These are phyloP conservation scores for Drosophila quadrilineata DNA, from an alignment of 1,140 invertebrate species.

Conservation along the genomic window DNA sequence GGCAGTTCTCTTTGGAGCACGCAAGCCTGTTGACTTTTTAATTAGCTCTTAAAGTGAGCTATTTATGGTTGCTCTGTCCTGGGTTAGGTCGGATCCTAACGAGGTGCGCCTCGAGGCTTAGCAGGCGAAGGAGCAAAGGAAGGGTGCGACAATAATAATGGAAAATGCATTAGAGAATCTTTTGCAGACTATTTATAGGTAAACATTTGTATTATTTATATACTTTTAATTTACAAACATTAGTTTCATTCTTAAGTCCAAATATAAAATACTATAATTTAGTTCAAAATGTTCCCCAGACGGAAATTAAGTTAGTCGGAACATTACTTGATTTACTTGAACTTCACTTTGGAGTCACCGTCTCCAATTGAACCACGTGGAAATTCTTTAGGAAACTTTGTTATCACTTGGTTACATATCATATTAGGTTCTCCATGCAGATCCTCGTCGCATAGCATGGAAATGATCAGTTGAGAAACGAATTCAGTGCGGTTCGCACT, in stretches of 20 bases:
- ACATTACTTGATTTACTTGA: not conserved
- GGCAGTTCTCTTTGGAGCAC: not conserved
- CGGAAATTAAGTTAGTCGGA: too few relatives aligned
- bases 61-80: constrained; percentile 2
- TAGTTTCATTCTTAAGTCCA: too few relatives aligned
- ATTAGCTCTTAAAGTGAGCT: constrained; percentile 26
- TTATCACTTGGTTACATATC: too few relatives aligned
- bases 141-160: not conserved
- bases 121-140: too few relatives aligned
- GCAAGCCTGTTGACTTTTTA: constrained; percentile 34
- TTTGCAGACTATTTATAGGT: too few relatives aligned
- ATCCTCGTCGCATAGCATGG: constrained; percentile 55
- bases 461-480: constrained; percentile 52
- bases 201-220: too few relatives aligned
- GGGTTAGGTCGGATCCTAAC: constrained; percentile 16
- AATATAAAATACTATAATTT: too few relatives aligned
- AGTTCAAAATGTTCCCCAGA: too few relatives aligned
- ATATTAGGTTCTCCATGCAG: too few relatives aligned
- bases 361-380: constrained; percentile 40
- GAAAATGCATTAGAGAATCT: not conserved
- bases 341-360: constrained; percentile 42
- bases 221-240: too few relatives aligned
- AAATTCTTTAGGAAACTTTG: constrained; percentile 17
- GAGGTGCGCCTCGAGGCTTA: not conserved
- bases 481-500: constrained; percentile 45